These are phyloP conservation scores for Gymnoscelis rufifasciata DNA, from an alignment of 2,888 invertebrate genomes.

Conservation along the genomic window DNA sequence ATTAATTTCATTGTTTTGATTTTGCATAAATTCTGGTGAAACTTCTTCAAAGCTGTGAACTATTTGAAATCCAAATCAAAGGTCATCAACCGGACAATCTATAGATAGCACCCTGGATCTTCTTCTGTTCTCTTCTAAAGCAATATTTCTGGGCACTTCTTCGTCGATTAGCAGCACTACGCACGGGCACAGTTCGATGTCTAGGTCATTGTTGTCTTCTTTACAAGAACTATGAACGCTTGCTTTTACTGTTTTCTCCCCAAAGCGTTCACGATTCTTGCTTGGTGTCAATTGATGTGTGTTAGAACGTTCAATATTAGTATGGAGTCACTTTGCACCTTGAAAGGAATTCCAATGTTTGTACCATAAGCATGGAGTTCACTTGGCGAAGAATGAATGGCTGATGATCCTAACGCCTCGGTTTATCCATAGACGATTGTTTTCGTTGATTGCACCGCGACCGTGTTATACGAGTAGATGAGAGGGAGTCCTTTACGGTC, in stretches of 20 bases:
- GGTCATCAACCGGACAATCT: slow-evolving; percentile 49
- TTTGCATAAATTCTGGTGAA: slow-evolving; percentile 25
- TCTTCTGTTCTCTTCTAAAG: slow-evolving; percentile 44
- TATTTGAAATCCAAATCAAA: slow-evolving; percentile 40
- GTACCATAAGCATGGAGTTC: slow-evolving; percentile 73
- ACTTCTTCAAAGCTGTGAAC: slow-evolving; percentile 33
- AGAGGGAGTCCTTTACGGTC: slow-evolving; percentile 53
- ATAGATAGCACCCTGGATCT: slow-evolving; percentile 52
- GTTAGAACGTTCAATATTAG: slow-evolving; percentile 26
- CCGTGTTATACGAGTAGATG: slow-evolving; percentile 49
- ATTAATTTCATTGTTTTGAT: not conserved
- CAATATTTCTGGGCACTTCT: slow-evolving; percentile 59
- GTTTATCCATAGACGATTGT: slow-evolving; percentile 55
- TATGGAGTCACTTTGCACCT: slow-evolving; percentile 47
- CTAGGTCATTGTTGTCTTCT: slow-evolving; percentile 35
- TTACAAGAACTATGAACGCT: slow-evolving; percentile 50
- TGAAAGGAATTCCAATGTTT: slow-evolving; percentile 64
- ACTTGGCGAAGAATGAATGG: slow-evolving; percentile 58
- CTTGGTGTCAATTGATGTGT: slow-evolving; percentile 34
- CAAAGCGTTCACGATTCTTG: slow-evolving; percentile 49
- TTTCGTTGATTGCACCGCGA: slow-evolving; percentile 55
- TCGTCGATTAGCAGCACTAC: slow-evolving; percentile 48
- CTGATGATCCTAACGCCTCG: slow-evolving; percentile 71
- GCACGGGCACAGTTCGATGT: slow-evolving; percentile 65
- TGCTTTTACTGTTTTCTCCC: not conserved